A percentile compares a stretch with the other conserved stretches of the same genome.
phyloP scores from a whole-genome alignment of 2,113 vertebrate species.

The Eublepharis macularius region DNA sequence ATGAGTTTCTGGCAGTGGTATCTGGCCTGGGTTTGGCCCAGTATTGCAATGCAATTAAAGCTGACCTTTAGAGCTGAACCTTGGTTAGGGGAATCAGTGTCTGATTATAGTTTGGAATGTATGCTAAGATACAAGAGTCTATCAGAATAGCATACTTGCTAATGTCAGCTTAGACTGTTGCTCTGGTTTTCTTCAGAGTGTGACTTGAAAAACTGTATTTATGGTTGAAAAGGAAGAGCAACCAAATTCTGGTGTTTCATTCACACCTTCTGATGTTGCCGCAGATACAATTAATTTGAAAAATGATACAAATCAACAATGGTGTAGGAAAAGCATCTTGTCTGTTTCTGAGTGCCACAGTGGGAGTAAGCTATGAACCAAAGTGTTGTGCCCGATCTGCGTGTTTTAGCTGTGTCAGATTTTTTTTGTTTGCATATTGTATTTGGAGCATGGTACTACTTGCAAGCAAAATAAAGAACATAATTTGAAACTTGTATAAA shows the following conservation, averaged over 20 bases:
- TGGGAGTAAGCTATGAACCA: not conserved
- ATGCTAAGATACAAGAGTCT: not conserved
- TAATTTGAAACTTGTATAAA: not conserved
- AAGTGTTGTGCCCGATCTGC: not conserved
- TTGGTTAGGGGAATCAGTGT: constrained; percentile 13
- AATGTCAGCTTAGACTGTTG: fast-evolving
- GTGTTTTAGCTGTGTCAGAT: not conserved
- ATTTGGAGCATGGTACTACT: not conserved
- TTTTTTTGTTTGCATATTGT: not conserved
- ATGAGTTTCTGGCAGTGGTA: not conserved
- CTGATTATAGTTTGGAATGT: constrained; percentile 13
- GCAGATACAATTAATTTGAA: not conserved
- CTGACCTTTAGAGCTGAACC: not conserved
- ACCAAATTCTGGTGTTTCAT: not conserved
- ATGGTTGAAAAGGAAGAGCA: not conserved
- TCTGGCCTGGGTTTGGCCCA: not conserved
- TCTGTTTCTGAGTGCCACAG: not conserved
- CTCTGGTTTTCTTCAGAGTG: not conserved
- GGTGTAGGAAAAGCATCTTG: not conserved
- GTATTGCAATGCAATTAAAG: not conserved
- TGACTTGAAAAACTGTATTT: not conserved
- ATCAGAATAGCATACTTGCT: not conserved
- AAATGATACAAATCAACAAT: not conserved
- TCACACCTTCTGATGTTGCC: not conserved
- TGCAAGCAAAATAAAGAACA: not conserved